These are phyloP conservation scores for Actinia equina DNA, from an alignment of 64 coral and sea anemone genomes.

Conservation along the genomic window DNA sequence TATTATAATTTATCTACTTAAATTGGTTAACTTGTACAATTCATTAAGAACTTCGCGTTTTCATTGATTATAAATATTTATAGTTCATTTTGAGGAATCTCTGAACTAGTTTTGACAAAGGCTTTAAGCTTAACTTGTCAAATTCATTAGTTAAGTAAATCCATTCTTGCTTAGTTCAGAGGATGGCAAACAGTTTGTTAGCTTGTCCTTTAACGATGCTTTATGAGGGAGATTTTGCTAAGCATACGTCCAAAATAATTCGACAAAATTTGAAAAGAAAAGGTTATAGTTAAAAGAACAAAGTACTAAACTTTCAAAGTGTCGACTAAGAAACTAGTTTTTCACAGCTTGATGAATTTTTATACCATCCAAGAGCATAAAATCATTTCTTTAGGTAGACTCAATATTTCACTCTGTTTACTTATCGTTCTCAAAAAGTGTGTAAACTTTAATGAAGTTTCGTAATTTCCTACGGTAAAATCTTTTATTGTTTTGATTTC, in stretches of 20 bases:
- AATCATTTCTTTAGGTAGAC: background rate
- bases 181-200: background rate
- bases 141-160: conserved; percentile 2
- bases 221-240: background rate
- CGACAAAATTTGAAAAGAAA: no score
- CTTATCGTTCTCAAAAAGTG: background rate
- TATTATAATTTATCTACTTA: background rate
- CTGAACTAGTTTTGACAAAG: background rate
- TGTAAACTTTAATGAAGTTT: background rate
- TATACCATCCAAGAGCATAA: background rate
- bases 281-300: background rate
- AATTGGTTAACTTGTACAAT: background rate
- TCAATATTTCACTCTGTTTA: background rate
- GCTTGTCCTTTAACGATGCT: background rate
- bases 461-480: background rate
- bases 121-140: background rate
- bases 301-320: background rate
- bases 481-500: background rate
- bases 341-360: background rate
- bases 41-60: background rate
- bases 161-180: background rate
- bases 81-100: background rate
- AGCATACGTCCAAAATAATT: no score
- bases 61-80: background rate
- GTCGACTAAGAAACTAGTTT: background rate